Evolutionary conservation across 2,797 vertebrate species (phyloP), one percentile per base, ranked within the genome.

Genomic region (Lophura swinhoii): DNA sequence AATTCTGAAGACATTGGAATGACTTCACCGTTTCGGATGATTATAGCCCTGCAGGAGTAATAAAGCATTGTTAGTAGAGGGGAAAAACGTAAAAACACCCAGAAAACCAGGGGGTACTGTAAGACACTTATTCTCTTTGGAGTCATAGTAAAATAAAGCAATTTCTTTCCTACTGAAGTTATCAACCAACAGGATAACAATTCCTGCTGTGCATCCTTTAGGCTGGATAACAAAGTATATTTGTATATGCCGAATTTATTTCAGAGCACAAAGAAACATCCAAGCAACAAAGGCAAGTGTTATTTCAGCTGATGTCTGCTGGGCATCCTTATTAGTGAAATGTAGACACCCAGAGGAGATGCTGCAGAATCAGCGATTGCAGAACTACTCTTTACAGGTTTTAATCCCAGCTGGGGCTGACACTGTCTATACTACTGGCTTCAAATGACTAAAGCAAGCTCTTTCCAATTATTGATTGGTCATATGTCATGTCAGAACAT

Each of bases 1-100:
- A 99, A 99, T 97, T 99, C 99, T 64, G 98, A 98, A 93, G 99
- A 99, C 99, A 99, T 98, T 90, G 98, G 98, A 96, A 99, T 97
- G 95, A 99, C 98, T 97, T 99, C 99, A 4, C 98, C 98, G 3
- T 97, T 98, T 94, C 98, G 98, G 94, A 99, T 97, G 95, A 99
- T 99, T 97, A 99, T 98, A 83, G 99, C 99, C 97, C 99, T 99
- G 97, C 88, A 98, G 98, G 10, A 85, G 86, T 70, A 87, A 96
- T 79, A 96, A 90, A 26, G 77, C 20, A 96, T 31, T 13, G 84
- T 96, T n/a, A 55, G 41, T 29, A 44, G 35, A 84, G 58, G 53
- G 20, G 21, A 60, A 51, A 55, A 46, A 14, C 22, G 26, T 64
- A 41, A 87, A 91, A 88, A 26, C 1, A 5, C 4, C 10, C 55